Percentiles rank a stretch among this genome's conserved stretches.
Conservation (phyloP, 2,797 vertebrate genomes). For the Sebastes flavidus region DNA sequence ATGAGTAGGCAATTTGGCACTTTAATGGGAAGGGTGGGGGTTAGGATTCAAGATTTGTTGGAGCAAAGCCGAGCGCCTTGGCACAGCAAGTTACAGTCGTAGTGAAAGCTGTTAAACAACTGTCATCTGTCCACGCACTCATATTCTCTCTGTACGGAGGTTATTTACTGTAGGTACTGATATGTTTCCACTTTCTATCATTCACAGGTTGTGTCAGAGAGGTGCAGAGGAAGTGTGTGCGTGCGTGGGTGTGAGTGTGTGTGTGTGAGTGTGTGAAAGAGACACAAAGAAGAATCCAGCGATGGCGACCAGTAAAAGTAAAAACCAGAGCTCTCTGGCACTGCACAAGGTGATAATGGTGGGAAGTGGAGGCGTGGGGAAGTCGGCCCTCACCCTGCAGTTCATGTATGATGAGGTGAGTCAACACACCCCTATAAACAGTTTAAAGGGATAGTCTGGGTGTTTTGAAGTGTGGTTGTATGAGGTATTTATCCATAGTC, state of each 20-base stretch:
- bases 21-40: conserved; percentile 59
- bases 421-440: not conserved
- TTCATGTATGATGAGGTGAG: conserved; percentile 99
- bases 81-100: conserved; percentile 46
- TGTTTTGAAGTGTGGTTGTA: too few species aligned
- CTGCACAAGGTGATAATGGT: conserved; percentile 99
- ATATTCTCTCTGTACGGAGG: not conserved
- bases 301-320: conserved; percentile 95
- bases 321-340: conserved; percentile 95
- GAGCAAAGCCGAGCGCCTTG: conserved; percentile 65
- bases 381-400: conserved; percentile 96
- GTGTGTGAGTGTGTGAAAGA: conserved; percentile 33
- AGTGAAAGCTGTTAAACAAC: conserved; percentile 54
- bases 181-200: conserved; percentile 35
- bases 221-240: conserved; percentile 9
- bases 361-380: conserved; percentile 97
- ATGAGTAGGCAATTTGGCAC: conserved; percentile 68
- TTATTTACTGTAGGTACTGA: conserved; percentile 27
- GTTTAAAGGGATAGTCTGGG: not conserved
- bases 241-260: conserved; percentile 21
- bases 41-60: conserved; percentile 60
- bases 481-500: not conserved
- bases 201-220: conserved; percentile 66
- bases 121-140: conserved; percentile 51
- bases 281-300: conserved; percentile 50